Base-by-base conservation (phyloP, 1,140 invertebrate species). In the Penaeus indicus region DNA sequence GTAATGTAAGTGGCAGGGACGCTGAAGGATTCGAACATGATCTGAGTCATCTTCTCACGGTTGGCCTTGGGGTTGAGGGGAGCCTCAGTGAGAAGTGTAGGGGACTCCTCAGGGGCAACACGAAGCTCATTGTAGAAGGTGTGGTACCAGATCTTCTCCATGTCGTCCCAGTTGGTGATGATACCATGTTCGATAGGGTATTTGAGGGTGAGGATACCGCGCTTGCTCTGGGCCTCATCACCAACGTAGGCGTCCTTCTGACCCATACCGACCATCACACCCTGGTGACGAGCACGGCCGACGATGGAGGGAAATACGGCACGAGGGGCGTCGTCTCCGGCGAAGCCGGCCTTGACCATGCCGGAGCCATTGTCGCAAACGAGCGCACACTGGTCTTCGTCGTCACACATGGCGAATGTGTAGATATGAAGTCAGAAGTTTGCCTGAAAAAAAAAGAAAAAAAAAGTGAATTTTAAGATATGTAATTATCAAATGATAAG, bases 131-230 rank as follows among this genome's bases (percentile, higher is more conserved):
- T 98, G 95, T 97, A 98, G 94, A 98, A 98, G 91, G 97, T 97
- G 94, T 98, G 96, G 93, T 98, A 97, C 97, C 97, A 98, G 94
- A 99, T 97, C 93, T 98, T 98, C 94, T 98, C 97, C 97, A 99
- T 98, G 93, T 98, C 97, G 92, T 98, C 97, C 97, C 97, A 98
- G 95, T 98, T 98, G 93, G 97, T 98, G 92, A 98, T 96, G 93
- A 98, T 97, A 92, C 97, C 97, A 94, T 98, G 97, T 93, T 98
- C 97, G 94, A 98, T 97, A 90, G 97, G 97, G 94, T 98, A 98
- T 93, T 97, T 97, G 91, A 98, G 94, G 90, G 96, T 97, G 91
- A 98, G 95, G 94, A 97, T 97, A 94, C 96, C 96, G 94, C 96
- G 95, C 94, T 97, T 97, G 94, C 95, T 96, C 93, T 97, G 96